Conservation (phyloP, 2,113 vertebrate species). For the Oenanthe oenanthe region DNA sequence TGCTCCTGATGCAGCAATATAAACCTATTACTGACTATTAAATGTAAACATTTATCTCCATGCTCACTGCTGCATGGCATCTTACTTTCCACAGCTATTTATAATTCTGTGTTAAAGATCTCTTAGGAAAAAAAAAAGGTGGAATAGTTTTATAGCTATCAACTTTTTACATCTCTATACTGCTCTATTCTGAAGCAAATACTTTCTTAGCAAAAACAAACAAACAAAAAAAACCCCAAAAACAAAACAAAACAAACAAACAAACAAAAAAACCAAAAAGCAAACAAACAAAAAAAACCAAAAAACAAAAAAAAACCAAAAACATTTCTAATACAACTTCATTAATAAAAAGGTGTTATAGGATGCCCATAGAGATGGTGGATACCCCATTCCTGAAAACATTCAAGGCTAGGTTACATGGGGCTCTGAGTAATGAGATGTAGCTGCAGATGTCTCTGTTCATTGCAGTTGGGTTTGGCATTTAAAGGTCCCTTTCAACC, state of each 20-base stretch:
- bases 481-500: neutral
- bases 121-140: neutral
- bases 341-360: neutral
- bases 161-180: neutral
- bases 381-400: neutral
- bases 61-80: neutral
- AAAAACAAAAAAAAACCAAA: neutral
- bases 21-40: neutral
- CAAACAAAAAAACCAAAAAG: too few species aligned
- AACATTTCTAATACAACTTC: neutral
- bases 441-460: neutral
- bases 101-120: neutral
- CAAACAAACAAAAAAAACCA: too few species aligned
- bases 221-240: too few species aligned
- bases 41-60: neutral
- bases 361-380: neutral
- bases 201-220: neutral
- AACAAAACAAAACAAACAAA: too few species aligned
- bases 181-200: neutral
- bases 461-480: neutral
- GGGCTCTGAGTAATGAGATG: neutral
- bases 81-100: neutral
- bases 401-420: rapidly evolving
- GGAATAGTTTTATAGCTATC: neutral
- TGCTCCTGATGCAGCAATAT: neutral